Conservation (phyloP, 2,113 vertebrate genomes). For the Perccottus glenii region DNA sequence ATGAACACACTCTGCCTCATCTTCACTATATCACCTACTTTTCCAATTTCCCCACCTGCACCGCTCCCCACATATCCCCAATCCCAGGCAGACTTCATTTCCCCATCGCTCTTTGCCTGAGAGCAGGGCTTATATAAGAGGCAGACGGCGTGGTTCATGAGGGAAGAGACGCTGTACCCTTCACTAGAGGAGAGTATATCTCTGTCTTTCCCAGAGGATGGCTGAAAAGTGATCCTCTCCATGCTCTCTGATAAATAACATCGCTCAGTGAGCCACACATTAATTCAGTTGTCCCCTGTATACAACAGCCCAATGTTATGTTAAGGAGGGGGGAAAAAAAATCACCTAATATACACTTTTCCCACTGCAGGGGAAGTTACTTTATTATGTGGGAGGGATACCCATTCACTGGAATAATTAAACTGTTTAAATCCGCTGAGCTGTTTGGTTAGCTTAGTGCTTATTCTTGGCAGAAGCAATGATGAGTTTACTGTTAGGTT, state of each 20-base stretch:
- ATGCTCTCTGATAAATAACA: conserved; percentile 39
- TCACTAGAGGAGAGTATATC: conserved; percentile 43
- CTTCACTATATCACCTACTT: conserved; percentile 21
- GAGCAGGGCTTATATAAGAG: conserved; percentile 37
- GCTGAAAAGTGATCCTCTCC: conserved; percentile 41
- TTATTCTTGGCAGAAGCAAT: conserved; percentile 3
- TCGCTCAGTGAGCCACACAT: conserved; percentile 28
- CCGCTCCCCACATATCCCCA: conserved; percentile 14
- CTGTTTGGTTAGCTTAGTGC: conserved; percentile 1
- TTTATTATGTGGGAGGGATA: background rate
- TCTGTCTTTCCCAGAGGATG: conserved; percentile 35
- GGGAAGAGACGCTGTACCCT: conserved; percentile 38
- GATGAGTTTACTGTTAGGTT: background rate
- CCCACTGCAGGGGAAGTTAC: background rate
- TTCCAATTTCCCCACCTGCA: conserved; percentile 14
- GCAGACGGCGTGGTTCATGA: conserved; percentile 17
- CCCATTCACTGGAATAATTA: background rate
- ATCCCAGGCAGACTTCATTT: conserved; percentile 29
- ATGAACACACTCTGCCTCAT: conserved; percentile 8
- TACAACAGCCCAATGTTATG: conserved; percentile 9
- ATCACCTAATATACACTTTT: conserved; percentile 26
- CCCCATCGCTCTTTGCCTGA: conserved; percentile 29
- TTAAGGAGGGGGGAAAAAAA: conserved; percentile 5
- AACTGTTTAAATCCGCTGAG: conserved; percentile 11
- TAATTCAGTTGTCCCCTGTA: conserved; percentile 38